These are phyloP conservation scores for Cochlearius cochlearius DNA, from an alignment of 2,113 vertebrate species.

Conservation along the genomic window DNA sequence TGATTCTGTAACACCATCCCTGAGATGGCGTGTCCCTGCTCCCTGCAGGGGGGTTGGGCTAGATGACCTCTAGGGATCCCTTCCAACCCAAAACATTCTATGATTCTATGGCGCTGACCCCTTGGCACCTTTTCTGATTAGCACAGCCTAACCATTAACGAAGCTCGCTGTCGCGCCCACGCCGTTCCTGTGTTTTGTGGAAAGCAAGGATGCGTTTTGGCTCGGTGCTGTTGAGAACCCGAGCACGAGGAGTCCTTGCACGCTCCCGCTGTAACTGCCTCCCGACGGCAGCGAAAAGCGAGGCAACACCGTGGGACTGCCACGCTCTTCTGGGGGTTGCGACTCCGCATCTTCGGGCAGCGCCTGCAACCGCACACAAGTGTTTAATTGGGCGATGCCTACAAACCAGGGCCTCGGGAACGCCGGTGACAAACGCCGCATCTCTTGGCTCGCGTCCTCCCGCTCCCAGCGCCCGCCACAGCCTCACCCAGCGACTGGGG, in stretches of 20 bases:
- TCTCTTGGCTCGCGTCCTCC: not conserved
- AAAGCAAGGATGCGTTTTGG: not conserved
- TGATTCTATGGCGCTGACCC: no score
- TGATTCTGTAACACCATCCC: no score
- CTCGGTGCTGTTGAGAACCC: not conserved
- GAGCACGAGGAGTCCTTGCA: not conserved
- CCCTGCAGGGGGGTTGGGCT: no score
- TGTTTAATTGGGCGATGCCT: not conserved
- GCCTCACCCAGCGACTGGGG: not conserved
- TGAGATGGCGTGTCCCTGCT: no score
- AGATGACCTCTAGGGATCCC: no score
- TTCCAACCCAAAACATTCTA: no score
- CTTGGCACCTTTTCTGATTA: no score
- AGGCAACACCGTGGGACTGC: not conserved
- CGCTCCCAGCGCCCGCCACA: not conserved
- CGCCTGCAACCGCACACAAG: not conserved
- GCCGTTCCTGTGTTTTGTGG: not conserved
- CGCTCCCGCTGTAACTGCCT: not conserved
- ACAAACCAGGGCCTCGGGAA: not conserved
- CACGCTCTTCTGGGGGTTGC: accelerated
- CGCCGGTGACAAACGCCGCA: not conserved
- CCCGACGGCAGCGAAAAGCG: accelerated
- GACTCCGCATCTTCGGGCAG: not conserved
- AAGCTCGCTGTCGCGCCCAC: accelerated
- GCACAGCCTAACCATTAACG: not conserved